These are phyloP conservation scores for Carassius auratus DNA, from an alignment of 2,113 vertebrate genomes.

Conservation along the genomic window DNA sequence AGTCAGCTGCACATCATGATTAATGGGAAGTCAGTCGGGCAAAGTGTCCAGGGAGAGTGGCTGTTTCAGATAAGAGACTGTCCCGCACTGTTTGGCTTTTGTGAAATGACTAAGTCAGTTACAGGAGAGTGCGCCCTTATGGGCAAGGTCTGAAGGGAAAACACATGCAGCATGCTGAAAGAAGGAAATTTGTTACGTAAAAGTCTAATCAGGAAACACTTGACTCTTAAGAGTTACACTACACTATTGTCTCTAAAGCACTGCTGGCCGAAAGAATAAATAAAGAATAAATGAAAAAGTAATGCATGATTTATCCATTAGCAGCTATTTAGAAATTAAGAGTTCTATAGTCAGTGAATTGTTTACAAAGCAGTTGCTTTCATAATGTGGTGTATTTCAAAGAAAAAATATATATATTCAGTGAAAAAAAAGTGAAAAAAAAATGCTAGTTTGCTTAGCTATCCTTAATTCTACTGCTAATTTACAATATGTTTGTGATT, in stretches of 20 bases:
- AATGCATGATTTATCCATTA: not conserved
- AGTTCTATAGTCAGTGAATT: not conserved
- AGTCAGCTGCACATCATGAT: slow-evolving; percentile 70
- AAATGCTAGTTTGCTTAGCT: no score
- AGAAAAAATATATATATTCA: not conserved
- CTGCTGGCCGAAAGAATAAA: not conserved
- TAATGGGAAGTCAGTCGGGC: slow-evolving; percentile 73
- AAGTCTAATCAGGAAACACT: not conserved
- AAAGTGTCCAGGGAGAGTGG: slow-evolving; percentile 66
- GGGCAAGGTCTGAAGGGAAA: not conserved
- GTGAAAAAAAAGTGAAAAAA: not conserved
- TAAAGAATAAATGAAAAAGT: not conserved
- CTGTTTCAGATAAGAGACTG: slow-evolving; percentile 65
- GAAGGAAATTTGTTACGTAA: not conserved
- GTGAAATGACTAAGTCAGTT: not conserved
- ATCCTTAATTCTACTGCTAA: no score
- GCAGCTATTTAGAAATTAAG: not conserved
- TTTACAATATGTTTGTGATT: no score
- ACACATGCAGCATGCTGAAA: not conserved
- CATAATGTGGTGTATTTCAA: not conserved
- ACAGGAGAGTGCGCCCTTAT: not conserved
- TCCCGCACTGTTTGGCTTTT: slow-evolving; percentile 24
- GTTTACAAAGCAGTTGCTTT: not conserved
- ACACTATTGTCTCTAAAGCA: not conserved
- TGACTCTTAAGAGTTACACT: not conserved